Percentiles rank a stretch among this genome's conserved stretches.
Evolutionary conservation across 2,888 invertebrate genomes (phyloP).

Genomic region (Thyatira batis): DNA sequence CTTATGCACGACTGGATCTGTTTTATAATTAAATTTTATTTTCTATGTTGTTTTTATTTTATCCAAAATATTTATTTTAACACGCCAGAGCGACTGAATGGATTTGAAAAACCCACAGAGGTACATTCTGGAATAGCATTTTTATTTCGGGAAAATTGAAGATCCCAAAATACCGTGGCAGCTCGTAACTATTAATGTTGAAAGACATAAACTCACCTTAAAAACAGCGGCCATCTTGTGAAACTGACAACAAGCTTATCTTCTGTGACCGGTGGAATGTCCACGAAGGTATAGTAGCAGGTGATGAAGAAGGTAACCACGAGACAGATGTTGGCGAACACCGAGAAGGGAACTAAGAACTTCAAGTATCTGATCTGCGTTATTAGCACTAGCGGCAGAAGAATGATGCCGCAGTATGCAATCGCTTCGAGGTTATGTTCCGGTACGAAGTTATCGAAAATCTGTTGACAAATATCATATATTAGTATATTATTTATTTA

Average conservation of each 20-base stretch:
- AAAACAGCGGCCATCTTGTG: conserved; percentile 90
- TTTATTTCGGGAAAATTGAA: too few relatives aligned
- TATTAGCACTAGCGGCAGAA: conserved; percentile 86
- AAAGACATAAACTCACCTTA: conserved; percentile 83
- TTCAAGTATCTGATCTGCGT: conserved; percentile 88
- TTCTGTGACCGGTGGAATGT: conserved; percentile 54
- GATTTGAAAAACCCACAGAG: too few relatives aligned
- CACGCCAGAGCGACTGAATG: too few relatives aligned
- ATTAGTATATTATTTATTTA: too few relatives aligned
- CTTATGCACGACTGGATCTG: too few relatives aligned
- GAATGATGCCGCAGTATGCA: conserved; percentile 84
- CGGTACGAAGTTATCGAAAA: conserved; percentile 68
- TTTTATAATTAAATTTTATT: too few relatives aligned
- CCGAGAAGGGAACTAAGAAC: conserved; percentile 93
- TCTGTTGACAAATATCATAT: conserved; percentile 59
- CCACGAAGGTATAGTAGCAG: conserved; percentile 89
- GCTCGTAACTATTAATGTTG: too few relatives aligned
- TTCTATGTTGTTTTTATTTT: too few relatives aligned
- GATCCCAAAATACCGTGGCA: too few relatives aligned
- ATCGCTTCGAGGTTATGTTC: conserved; percentile 74
- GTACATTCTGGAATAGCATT: too few relatives aligned
- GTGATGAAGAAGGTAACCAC: conserved; percentile 89
- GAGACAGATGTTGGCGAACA: conserved; percentile 92
- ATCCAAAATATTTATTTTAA: too few relatives aligned
- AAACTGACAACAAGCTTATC: conserved; percentile 65